These are phyloP conservation scores for Coryphaenoides rupestris DNA, from an alignment of 2,113 vertebrate genomes.

Conservation along the genomic window DNA sequence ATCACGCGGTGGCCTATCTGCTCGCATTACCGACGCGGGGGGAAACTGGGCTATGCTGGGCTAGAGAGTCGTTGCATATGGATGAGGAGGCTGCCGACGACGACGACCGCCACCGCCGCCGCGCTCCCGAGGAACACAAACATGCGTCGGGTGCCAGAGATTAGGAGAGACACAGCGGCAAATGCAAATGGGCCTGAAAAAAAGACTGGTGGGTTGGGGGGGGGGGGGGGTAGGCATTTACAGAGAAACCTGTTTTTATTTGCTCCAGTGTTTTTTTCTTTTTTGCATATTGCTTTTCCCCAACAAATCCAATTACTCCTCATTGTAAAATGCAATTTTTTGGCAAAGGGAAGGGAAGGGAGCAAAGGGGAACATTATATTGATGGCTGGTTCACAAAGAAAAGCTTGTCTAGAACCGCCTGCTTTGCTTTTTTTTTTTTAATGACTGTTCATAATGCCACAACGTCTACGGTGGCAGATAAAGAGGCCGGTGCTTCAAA, in stretches of 20 bases:
- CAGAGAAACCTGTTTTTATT: constrained; percentile 2
- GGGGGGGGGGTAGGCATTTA: background rate
- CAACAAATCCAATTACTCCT: constrained; percentile 17
- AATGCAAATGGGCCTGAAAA: background rate
- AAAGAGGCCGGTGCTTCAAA: no score
- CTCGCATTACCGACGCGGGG: background rate
- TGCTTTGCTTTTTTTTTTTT: no score
- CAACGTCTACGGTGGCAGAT: no score
- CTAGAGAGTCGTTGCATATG: background rate
- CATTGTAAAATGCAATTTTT: constrained; percentile 15
- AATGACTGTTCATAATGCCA: no score
- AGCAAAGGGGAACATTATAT: constrained; percentile 19
- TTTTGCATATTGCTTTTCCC: constrained; percentile 15
- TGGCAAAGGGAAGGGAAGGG: background rate
- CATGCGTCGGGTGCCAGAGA: background rate
- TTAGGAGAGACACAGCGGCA: background rate
- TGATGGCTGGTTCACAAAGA: background rate
- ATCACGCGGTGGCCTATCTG: background rate
- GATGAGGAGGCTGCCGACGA: background rate
- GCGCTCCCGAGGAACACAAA: background rate
- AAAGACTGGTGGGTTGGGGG: no score
- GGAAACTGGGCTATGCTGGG: background rate
- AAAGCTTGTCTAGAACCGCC: no score
- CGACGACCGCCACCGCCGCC: no score
- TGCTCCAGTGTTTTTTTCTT: background rate